Base-by-base conservation (phyloP, 2,113 vertebrate species). In the Caranx melampygus region DNA sequence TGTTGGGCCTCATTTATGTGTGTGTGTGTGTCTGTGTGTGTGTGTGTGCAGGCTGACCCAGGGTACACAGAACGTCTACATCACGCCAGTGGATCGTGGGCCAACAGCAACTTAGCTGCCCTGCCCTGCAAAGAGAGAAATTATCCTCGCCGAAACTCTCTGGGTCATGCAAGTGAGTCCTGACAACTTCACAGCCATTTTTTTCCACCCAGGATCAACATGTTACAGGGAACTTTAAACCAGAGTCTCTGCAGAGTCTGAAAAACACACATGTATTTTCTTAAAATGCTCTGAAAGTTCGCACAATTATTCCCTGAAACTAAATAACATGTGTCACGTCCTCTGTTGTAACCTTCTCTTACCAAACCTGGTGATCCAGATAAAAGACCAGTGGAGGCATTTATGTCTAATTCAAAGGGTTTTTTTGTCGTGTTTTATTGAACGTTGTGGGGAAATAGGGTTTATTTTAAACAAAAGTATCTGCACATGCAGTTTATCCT, bases 91-190 rank as follows among this genome's bases (percentile, higher is more conserved):
- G 91, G 92, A 94, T 94, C 91, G 88, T 86, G 93, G 91, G 88
- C 90, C 88, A 94, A 90, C 92, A 92, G 90, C 90, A 92, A 91
- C 87, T 88, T 88, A 92, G 92, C 93, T 92, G 93, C 93, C 94
- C 92, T 92, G 92, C 93, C 93, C 85, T 91, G 80, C 92, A 93
- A 88, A 86, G 94, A 94, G 93, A 95, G 92, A 88, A 87, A 71
- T 86, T 91, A 78, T 78, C 81, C 92, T 81, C 90, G 85, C 82
- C 95, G 95, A 93, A 93, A 91, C 85, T 93, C 94, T 86, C 70
- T 84, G 77, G 94, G 83, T 92, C 93, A 88, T 87, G 78, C 92
- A 93, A 95, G 97, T 99, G 95, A 96, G 98, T 97, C 44, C 18
- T 63, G 15, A 62, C 9, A 72, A 74, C 69, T 58, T 79, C 12